These are phyloP conservation scores for Lymantria dispar DNA, from an alignment of 2,888 invertebrate genomes.

Conservation along the genomic window DNA sequence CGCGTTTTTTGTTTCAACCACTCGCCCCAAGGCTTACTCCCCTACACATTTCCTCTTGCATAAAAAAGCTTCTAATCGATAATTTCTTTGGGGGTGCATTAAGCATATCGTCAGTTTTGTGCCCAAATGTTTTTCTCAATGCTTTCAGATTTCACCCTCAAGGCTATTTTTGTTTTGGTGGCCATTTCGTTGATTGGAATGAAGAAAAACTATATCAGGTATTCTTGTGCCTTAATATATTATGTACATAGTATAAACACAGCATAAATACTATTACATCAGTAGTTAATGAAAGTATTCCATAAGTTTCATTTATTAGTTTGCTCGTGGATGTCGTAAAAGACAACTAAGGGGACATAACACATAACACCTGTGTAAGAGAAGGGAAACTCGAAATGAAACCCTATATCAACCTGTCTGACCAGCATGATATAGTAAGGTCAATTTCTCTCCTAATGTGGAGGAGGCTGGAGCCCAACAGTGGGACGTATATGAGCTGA, in stretches of 20 bases:
- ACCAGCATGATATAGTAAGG: too few species aligned
- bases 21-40: conserved; percentile 72
- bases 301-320: too few species aligned
- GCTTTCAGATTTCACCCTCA: conserved; percentile 75
- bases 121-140: conserved; percentile 76
- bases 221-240: conserved; percentile 9
- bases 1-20: conserved; percentile 81
- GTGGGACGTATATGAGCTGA: too few species aligned
- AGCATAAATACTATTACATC: background rate
- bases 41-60: conserved; percentile 80
- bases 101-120: conserved; percentile 78
- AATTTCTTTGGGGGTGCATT: conserved; percentile 83
- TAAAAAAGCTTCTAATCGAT: conserved; percentile 83
- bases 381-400: too few species aligned
- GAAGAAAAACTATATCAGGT: conserved; percentile 47
- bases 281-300: too few species aligned
- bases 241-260: conserved; percentile 36
- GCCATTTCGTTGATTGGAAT: conserved; percentile 66
- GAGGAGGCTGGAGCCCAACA: too few species aligned
- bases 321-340: too few species aligned
- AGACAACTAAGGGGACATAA: too few species aligned
- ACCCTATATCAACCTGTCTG: too few species aligned
- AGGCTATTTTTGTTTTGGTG: conserved; percentile 73
- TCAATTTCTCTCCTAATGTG: too few species aligned
- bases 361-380: too few species aligned